Percentiles rank a stretch among this genome's conserved stretches.
Evolutionary conservation across 2,797 vertebrate species (phyloP).

Genomic region (Esox lucius): DNA sequence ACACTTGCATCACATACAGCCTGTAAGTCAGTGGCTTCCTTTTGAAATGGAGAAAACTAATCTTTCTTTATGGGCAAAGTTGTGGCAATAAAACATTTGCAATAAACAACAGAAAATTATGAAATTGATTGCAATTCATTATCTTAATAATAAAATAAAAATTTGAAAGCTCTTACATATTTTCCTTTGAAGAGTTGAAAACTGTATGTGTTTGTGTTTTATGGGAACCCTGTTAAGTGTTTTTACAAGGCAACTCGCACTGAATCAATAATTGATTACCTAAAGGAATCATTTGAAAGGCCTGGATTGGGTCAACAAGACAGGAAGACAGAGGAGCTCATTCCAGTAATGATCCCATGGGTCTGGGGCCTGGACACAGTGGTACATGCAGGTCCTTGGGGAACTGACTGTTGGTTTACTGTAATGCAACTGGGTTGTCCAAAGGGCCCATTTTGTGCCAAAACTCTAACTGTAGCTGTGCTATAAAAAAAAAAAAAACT

Average conservation of each 20-base stretch:
- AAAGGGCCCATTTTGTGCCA: neutral
- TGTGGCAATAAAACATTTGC: too few species aligned
- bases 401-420: neutral
- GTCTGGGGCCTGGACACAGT: neutral
- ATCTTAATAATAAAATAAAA: too few species aligned
- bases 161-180: too few species aligned
- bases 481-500: too few species aligned
- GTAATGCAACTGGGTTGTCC: neutral
- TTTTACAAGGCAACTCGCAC: neutral
- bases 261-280: neutral
- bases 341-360: neutral
- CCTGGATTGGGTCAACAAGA: neutral
- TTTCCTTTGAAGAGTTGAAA: too few species aligned
- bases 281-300: neutral
- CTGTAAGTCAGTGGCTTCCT: too few species aligned
- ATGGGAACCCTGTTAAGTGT: neutral
- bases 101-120: too few species aligned
- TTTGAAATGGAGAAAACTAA: too few species aligned
- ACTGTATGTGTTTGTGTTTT: neutral
- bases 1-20: too few species aligned
- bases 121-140: too few species aligned
- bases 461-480: neutral
- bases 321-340: neutral
- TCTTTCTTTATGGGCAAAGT: too few species aligned
- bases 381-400: neutral